Evolutionary conservation across 2,113 vertebrate species (phyloP).

Genomic region (Tragelaphus imberbis): DNA sequence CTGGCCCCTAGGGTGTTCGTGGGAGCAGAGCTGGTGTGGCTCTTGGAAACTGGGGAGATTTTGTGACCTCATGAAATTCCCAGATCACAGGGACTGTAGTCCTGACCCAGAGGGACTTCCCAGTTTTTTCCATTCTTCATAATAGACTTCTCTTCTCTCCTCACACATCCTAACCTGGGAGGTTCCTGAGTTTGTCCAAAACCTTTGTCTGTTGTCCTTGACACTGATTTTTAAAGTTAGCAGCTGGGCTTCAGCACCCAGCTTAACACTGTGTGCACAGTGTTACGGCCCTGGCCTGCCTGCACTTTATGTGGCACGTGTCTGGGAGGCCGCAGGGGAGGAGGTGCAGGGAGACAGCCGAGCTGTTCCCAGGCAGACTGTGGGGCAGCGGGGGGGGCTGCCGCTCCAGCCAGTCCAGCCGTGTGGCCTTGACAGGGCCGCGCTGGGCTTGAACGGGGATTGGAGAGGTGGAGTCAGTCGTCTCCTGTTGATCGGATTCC

Average conservation of each 20-base stretch:
- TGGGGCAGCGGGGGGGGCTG: not conserved
- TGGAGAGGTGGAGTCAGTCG: fast-evolving
- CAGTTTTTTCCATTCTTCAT: not conserved
- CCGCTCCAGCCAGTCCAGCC: fast-evolving
- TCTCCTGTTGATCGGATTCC: not conserved
- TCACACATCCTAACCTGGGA: not conserved
- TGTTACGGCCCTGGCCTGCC: not conserved
- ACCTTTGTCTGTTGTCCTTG: not conserved
- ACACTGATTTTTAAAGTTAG: not conserved
- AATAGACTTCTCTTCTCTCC: not conserved
- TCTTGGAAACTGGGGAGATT: not conserved
- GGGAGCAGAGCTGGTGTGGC: not conserved
- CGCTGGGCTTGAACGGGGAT: fast-evolving
- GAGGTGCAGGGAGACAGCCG: no score
- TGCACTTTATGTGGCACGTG: not conserved
- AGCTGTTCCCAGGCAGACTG: not conserved
- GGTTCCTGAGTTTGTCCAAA: not conserved
- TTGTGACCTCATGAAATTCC: not conserved
- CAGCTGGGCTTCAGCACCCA: fast-evolving
- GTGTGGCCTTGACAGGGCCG: not conserved
- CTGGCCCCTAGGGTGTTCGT: fast-evolving
- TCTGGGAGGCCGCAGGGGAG: not conserved
- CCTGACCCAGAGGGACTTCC: not conserved
- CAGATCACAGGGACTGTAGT: not conserved
- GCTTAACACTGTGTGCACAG: not conserved